Base-by-base conservation (phyloP, 2,888 invertebrate genomes). In the Melanchra persicariae region DNA sequence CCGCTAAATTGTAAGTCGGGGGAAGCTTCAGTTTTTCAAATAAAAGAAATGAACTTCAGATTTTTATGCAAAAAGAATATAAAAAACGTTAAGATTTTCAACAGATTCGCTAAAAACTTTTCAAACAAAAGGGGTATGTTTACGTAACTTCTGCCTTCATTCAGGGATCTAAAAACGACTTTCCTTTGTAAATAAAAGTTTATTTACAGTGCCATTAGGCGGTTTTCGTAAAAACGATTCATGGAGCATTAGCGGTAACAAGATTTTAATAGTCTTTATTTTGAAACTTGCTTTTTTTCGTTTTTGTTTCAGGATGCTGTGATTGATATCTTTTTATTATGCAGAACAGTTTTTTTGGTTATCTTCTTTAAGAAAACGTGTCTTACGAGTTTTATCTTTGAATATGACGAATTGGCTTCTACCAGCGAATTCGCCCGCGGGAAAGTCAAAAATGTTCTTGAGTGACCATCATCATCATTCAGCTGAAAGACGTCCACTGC, bases 91-190 rank as follows among this genome's bases (percentile, higher is more conserved):
- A 69, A 76, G 77, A 70, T 54, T 63, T 63, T 49, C 54, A 65
- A 70, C 71, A 81, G 63, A 70, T 70, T 49, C 30, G 57, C 79
- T 63, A 37, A 61, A 58, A 82, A 79, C 34, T 82, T 82, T 54
- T 57, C 19, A 55, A 82, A 79, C 55, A 82, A 79, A 78, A 49
- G 79, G 79, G 82, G 79, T 79, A 24, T 78, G 60, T 78, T 79
- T 79, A 63, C 79, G 51, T 71, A 71, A 82, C 72, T 82, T 66
- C 54, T 63, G 30, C 40, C 47, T 77, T 77, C 37, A 66, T 66
- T 66, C 65, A 63, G 54, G 52, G 40, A 66, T 62, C 59, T 66
- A 45, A 66, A 55, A 77, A 82, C 60, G 79, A 63, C 65, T 78
- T 67, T 37, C 26, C 34, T 40, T n/a, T 54, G 34, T 61, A 71